A percentile compares a stretch with the other conserved stretches of the same genome.
Conservation (phyloP, 2,797 vertebrate genomes). For the Neosilurus mollespiculum region DNA sequence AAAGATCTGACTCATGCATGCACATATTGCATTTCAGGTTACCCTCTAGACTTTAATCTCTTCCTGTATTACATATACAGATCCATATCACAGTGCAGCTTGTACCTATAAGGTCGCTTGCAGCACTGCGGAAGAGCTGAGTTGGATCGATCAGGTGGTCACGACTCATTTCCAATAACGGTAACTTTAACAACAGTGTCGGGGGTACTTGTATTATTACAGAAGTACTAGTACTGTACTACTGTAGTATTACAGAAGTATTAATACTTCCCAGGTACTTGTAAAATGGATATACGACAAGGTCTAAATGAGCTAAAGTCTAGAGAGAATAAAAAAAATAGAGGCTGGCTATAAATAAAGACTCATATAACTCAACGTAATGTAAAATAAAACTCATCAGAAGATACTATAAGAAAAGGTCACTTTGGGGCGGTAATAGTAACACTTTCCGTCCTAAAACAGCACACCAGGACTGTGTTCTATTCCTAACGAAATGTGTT, state of each 20-base stretch:
- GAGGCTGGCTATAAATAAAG: background rate
- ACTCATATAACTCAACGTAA: background rate
- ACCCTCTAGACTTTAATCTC: slow-evolving; percentile 11
- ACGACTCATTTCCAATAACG: background rate
- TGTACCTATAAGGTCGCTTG: background rate
- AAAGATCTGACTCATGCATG: slow-evolving; percentile 9
- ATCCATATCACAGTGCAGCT: background rate
- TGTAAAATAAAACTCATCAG: background rate
- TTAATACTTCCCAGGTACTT: background rate
- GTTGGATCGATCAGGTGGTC: background rate
- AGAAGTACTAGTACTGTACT: no score
- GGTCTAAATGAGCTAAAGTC: background rate
- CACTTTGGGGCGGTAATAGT: background rate
- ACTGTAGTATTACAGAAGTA: no score
- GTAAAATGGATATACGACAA: background rate
- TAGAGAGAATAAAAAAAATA: background rate
- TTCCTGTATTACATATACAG: background rate
- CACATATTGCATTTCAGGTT: slow-evolving; percentile 1
- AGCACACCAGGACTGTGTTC: background rate
- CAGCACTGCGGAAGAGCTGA: background rate
- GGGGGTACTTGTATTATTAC: background rate
- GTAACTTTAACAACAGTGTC: no score
- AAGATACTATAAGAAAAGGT: no score
- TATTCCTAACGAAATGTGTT: background rate
- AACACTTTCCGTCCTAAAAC: background rate